Evolutionary conservation across 1,140 invertebrate species (phyloP).

Genomic region (Planococcus citri): DNA sequence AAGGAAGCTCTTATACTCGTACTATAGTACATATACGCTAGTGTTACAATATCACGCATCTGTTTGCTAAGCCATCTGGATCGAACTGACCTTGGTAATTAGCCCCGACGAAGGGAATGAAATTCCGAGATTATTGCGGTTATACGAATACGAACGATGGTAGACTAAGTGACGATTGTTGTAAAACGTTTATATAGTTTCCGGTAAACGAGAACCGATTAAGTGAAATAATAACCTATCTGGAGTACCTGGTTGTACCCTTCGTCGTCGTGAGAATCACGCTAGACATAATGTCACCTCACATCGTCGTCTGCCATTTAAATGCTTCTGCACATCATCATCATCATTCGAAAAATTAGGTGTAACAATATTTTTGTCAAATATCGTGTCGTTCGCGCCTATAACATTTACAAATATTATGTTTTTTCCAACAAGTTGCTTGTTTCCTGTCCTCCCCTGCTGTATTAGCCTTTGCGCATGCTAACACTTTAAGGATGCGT

Average conservation of each 20-base stretch:
- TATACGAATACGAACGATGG: neutral
- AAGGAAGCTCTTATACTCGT: too few relatives aligned
- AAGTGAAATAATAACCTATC: neutral
- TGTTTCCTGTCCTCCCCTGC: neutral
- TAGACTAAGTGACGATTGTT: neutral
- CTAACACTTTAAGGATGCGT: too few relatives aligned
- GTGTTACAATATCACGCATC: too few relatives aligned
- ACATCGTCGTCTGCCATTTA: neutral
- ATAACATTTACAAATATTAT: neutral
- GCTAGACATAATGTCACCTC: neutral
- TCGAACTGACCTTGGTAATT: neutral
- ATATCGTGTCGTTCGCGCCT: neutral
- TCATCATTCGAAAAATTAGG: neutral
- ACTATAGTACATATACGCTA: too few relatives aligned
- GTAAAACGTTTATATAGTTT: neutral
- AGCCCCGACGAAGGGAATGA: neutral
- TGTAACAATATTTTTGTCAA: conserved; percentile 8
- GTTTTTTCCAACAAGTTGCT: neutral
- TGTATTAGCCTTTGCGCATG: too few relatives aligned
- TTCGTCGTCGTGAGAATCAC: neutral
- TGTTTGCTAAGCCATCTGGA: neutral
- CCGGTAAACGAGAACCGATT: neutral
- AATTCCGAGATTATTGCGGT: neutral
- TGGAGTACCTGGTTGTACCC: neutral
- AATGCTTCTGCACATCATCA: neutral